Base-by-base conservation (phyloP, 2,113 vertebrate species). In the Nipponia nippon region DNA sequence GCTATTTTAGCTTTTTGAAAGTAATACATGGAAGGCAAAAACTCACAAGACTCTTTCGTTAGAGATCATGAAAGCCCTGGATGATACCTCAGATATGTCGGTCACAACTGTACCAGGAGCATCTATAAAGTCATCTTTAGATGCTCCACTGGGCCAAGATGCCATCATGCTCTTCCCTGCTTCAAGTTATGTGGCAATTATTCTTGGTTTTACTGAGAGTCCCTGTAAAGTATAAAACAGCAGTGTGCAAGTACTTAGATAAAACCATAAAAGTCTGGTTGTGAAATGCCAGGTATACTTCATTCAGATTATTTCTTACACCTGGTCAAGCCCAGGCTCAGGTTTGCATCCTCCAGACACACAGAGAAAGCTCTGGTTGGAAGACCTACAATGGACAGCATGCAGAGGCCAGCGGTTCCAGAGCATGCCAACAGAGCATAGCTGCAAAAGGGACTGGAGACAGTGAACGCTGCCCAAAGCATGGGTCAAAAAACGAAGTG, bases 321-420 rank as follows among this genome's bases (percentile, higher is more conserved):
- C 11, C 25, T 79, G 38, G 21, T 42, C 26, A 61, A 72, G 32
- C 11, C 36, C 23, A 44, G 44, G 34, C 20, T 59, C 29, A 38
- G 13, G 55, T 94, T 30, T 40, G 10, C 34, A 29, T 29, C 67
- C 13, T 40, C 13, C 15, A 72, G 56, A 67, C 19, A 53, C 42
- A 36, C 9, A 78, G 69, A 76, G 42, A 14, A 46, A n/a, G 21
- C 23, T 86, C 4, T 63, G 27, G 1, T 5, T 56, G 27, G 42
- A 83, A 66, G 32, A 70, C 20, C 44, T 56, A 11, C 1, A 2
- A 27, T 2, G 5, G 32, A 13, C 44, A 84, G 23, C 23, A 27
- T 0, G 1, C 0, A 3, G 52, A 59, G 5, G 36, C 13, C 40
- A 47, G 66, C 9, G 17, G 59, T 36, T 7, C 36, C 65, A 29